A percentile compares a stretch with the other conserved stretches of the same genome.
These are phyloP conservation scores for Hippocampus barbouri DNA, from an alignment of 2,113 vertebrate species.

Conservation along the genomic window DNA sequence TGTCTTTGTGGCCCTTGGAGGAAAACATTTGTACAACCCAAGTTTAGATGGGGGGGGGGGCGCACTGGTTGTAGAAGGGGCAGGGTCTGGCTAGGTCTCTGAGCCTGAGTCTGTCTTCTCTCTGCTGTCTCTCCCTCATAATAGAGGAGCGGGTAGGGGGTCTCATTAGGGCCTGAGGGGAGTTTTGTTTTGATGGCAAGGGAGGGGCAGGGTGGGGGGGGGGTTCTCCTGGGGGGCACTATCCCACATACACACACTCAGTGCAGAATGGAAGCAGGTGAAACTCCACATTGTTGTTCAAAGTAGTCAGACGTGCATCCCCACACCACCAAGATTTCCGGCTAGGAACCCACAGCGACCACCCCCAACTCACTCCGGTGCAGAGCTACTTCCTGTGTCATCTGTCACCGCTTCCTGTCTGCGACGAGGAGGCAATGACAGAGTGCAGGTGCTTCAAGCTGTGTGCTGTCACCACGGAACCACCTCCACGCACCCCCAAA, in stretches of 20 bases:
- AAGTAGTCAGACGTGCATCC: background rate
- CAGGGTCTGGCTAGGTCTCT: conserved; percentile 44
- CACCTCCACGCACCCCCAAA: background rate
- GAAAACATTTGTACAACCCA: no score
- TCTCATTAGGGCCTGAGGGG: conserved; percentile 61
- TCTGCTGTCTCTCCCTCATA: conserved; percentile 54
- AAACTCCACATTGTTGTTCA: conserved; percentile 1
- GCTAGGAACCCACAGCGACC: background rate
- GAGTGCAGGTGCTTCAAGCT: conserved; percentile 59
- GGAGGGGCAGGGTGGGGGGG: conserved; percentile 5
- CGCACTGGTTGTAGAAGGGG: background rate
- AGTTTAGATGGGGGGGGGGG: background rate
- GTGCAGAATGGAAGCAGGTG: conserved; percentile 28
- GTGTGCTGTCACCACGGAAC: conserved; percentile 51
- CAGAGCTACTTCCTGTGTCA: conserved; percentile 61
- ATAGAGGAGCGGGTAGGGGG: conserved; percentile 60
- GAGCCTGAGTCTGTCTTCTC: conserved; percentile 49
- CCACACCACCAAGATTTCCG: background rate
- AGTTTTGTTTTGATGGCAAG: conserved; percentile 28
- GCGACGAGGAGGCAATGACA: conserved; percentile 65
- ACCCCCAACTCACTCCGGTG: background rate
- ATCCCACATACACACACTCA: conserved; percentile 34
- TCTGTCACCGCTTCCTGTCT: conserved; percentile 73
- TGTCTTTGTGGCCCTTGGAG: background rate
- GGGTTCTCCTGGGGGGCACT: conserved; percentile 49